phyloP scores from a whole-genome alignment of 2,113 vertebrate genomes.

The Calonectris borealis region DNA sequence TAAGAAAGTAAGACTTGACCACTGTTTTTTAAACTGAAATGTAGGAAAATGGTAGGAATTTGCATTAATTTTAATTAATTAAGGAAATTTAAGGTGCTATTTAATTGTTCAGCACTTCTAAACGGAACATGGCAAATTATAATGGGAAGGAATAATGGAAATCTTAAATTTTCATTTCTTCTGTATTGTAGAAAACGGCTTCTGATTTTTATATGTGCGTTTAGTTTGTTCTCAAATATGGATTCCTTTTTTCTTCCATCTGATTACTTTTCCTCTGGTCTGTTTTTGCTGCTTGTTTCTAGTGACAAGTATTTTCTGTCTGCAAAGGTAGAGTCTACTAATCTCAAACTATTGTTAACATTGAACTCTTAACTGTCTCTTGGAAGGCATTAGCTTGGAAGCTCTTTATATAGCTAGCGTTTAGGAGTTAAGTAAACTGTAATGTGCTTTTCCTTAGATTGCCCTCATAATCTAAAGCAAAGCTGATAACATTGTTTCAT shows the following conservation, averaged over 20 bases:
- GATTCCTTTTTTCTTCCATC: background rate
- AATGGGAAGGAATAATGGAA: background rate
- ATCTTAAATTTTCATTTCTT: background rate
- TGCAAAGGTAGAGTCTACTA: background rate
- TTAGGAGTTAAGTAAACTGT: conserved; percentile 52
- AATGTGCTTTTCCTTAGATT: conserved; percentile 64
- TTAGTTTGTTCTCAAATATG: background rate
- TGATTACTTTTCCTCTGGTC: background rate
- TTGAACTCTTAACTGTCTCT: background rate
- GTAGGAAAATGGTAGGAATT: background rate
- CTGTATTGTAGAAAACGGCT: background rate
- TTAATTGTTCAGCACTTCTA: background rate
- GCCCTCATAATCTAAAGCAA: conserved; percentile 59
- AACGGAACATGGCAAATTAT: background rate
- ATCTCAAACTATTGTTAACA: background rate
- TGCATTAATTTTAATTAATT: background rate
- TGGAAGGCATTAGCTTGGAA: conserved; percentile 37
- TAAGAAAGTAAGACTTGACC: background rate
- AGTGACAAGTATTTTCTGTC: background rate
- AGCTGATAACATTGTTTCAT: conserved; percentile 67
- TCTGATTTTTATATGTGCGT: background rate
- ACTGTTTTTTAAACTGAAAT: background rate
- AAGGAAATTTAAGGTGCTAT: background rate
- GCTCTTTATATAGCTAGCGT: conserved; percentile 25
- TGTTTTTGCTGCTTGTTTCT: background rate